Percentiles rank a stretch among this genome's conserved stretches.
Conservation (phyloP, 2,113 vertebrate genomes). For the Caracal caracal region DNA sequence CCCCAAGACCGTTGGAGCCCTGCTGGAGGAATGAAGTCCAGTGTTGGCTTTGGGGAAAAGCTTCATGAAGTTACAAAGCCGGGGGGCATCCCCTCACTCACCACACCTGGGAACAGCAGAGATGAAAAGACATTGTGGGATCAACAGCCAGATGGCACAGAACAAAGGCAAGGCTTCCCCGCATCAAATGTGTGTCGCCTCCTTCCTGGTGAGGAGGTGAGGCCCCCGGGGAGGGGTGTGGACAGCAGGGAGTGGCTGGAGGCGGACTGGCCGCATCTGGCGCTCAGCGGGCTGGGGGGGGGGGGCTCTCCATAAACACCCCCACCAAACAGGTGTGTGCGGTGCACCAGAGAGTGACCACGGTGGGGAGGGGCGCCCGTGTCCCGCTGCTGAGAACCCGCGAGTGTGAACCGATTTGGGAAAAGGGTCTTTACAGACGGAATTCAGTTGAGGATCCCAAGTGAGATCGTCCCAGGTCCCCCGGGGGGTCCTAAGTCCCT, state of each 20-base stretch:
- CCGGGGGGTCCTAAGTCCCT: background rate
- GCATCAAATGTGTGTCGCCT: accelerated
- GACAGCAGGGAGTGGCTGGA: background rate
- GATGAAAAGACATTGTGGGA: accelerated
- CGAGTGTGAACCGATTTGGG: background rate
- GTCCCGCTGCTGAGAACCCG: background rate
- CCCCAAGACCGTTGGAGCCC: background rate
- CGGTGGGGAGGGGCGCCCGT: background rate
- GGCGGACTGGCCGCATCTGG: accelerated
- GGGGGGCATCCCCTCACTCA: background rate
- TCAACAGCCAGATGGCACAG: background rate
- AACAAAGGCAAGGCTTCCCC: background rate
- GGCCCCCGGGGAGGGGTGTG: background rate
- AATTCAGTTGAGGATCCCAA: background rate
- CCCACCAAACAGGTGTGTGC: accelerated
- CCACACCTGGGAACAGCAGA: background rate
- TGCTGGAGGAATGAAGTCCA: background rate
- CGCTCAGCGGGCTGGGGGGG: accelerated
- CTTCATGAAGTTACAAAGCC: background rate
- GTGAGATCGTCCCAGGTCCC: background rate
- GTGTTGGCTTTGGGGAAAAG: background rate
- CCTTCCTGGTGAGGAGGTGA: background rate
- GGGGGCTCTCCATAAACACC: background rate
- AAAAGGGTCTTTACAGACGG: background rate
- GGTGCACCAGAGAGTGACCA: accelerated